Conservation (phyloP, 2,888 invertebrate species). For the Diaphora mendica region DNA sequence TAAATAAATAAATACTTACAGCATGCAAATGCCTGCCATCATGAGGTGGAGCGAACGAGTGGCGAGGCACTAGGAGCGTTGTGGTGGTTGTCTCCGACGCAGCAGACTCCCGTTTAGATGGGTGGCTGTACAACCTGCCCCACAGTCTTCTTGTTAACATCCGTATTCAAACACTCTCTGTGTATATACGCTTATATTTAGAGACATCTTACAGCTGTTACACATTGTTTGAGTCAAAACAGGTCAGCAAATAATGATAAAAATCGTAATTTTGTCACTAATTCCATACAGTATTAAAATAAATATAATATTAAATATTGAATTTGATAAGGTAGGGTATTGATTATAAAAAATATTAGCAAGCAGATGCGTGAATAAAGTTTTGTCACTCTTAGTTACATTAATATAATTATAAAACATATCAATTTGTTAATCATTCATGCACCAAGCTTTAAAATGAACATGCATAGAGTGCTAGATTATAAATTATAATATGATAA, state of each 20-base stretch:
- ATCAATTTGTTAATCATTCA: not conserved
- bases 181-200: constrained; percentile 50
- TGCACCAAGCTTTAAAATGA: not conserved
- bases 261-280: not conserved
- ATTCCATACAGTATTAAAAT: constrained; percentile 2
- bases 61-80: constrained; percentile 87
- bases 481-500: too few species aligned
- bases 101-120: constrained; percentile 92
- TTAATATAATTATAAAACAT: not conserved
- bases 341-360: not conserved
- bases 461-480: not conserved
- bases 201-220: constrained; percentile 26
- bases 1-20: constrained; percentile 60
- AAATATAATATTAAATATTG: not conserved
- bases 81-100: constrained; percentile 93
- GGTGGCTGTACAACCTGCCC: constrained; percentile 90
- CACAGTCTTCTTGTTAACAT: constrained; percentile 61
- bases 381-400: not conserved
- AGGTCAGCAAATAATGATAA: constrained; percentile 10
- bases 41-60: constrained; percentile 76
- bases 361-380: not conserved
- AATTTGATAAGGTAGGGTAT: not conserved
- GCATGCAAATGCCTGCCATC: constrained; percentile 77
- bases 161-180: constrained; percentile 56
- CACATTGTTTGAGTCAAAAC: not conserved